Evolutionary conservation across 92 coral and sea anemone genomes (phyloP).

Genomic region (Plumapathes pennacea): DNA sequence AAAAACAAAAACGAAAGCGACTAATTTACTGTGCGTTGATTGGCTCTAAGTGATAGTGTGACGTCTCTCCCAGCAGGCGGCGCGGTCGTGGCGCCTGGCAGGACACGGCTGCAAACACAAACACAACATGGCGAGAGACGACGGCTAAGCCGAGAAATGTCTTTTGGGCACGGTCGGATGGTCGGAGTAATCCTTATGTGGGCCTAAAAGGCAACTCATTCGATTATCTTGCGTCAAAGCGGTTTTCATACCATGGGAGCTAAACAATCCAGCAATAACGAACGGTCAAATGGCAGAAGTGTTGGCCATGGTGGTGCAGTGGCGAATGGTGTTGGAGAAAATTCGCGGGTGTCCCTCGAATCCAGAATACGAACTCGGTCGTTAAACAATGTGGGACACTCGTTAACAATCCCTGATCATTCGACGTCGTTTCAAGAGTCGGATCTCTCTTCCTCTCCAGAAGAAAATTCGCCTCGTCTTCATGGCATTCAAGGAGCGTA

Average conservation of each 20-base stretch:
- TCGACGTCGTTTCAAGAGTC: conserved; percentile 82
- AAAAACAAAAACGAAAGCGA: too few relatives aligned
- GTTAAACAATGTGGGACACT: conserved; percentile 78
- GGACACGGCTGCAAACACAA: conserved; percentile 16
- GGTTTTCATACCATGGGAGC: conserved; percentile 64
- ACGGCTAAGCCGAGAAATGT: neutral
- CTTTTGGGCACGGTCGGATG: neutral
- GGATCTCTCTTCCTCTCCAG: conserved; percentile 78
- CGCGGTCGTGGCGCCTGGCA: conserved; percentile 11
- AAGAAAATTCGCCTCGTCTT: conserved; percentile 66
- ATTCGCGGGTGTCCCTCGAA: conserved; percentile 75
- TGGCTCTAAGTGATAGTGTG: conserved; percentile 17
- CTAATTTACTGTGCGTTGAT: neutral
- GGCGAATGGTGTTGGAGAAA: conserved; percentile 67
- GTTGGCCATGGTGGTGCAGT: conserved; percentile 61
- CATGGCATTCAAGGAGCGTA: conserved; percentile 85
- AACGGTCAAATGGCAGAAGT: conserved; percentile 57
- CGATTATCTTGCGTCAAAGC: conserved; percentile 1
- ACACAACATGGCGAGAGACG: conserved; percentile 2
- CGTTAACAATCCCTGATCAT: conserved; percentile 78
- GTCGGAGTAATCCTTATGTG: conserved; percentile 4
- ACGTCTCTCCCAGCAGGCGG: conserved; percentile 34
- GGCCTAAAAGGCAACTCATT: conserved; percentile 42
- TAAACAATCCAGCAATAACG: conserved; percentile 76
- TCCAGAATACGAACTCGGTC: conserved; percentile 84